Percentiles rank a stretch among this genome's conserved stretches.
Evolutionary conservation across 2,888 invertebrate species (phyloP).

Genomic region (Tinea semifulvella): DNA sequence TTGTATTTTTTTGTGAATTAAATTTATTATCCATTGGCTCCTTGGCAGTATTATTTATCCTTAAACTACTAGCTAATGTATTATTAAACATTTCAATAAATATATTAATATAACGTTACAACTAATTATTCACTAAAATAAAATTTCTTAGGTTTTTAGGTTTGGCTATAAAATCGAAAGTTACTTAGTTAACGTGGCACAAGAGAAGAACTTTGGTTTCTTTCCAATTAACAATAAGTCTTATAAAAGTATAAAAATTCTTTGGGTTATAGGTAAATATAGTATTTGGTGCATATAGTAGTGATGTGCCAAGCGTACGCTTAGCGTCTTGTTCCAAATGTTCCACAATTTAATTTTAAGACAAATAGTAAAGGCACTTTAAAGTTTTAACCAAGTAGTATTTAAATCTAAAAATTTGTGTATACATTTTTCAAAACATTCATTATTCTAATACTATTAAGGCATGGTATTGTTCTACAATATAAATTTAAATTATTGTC

Average conservation of each 20-base stretch:
- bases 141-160: constrained; percentile 38
- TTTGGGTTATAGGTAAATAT: constrained; percentile 23
- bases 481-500: constrained; percentile 4
- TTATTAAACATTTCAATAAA: constrained; percentile 50
- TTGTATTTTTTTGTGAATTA: constrained; percentile 58
- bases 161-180: constrained; percentile 45
- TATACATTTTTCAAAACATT: background rate
- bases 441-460: no score
- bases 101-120: constrained; percentile 53
- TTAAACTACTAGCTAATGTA: constrained; percentile 34
- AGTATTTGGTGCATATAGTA: constrained; percentile 1
- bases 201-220: constrained; percentile 52
- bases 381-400: background rate
- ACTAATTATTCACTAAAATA: constrained; percentile 43
- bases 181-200: constrained; percentile 36
- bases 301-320: no score
- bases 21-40: constrained; percentile 55
- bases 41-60: constrained; percentile 44
- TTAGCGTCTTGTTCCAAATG: background rate
- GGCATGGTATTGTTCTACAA: no score
- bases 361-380: constrained; percentile 1
- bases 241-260: constrained; percentile 26
- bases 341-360: constrained; percentile 3
- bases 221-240: constrained; percentile 28
- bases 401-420: constrained; percentile 2